Conservation (phyloP, 2,888 invertebrate genomes). For the Tethea ocularis region DNA sequence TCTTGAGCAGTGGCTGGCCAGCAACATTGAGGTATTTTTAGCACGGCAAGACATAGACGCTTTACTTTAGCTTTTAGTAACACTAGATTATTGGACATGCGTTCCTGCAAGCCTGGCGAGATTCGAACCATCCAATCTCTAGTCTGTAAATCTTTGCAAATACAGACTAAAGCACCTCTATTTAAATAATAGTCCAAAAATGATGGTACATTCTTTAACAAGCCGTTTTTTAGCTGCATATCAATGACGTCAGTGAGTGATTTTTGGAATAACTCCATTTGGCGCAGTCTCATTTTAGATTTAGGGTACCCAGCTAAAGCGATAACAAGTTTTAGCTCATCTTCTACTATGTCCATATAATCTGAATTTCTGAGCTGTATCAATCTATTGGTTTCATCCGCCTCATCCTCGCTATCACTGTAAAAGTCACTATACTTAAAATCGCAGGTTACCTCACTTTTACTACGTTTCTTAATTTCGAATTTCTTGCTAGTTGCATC, state of each 20-base stretch:
- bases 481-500: conserved; percentile 53
- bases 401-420: conserved; percentile 60
- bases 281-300: conserved; percentile 63
- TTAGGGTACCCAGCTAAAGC: conserved; percentile 71
- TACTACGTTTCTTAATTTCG: conserved; percentile 36
- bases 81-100: conserved; percentile 64
- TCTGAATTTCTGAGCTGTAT: conserved; percentile 65
- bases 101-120: conserved; percentile 68
- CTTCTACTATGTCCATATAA: conserved; percentile 68
- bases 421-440: conserved; percentile 63
- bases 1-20: conserved; percentile 70
- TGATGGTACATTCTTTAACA: conserved; percentile 58
- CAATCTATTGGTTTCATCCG: conserved; percentile 66
- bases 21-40: conserved; percentile 61
- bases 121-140: conserved; percentile 72
- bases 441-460: conserved; percentile 54
- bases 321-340: conserved; percentile 63
- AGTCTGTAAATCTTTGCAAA: conserved; percentile 67
- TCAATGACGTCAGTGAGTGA: conserved; percentile 64
- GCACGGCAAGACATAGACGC: conserved; percentile 63
- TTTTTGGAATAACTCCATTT: conserved; percentile 66
- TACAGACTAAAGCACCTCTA: conserved; percentile 70
- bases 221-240: conserved; percentile 68
- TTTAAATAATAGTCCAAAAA: conserved; percentile 73
- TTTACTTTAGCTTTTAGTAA: conserved; percentile 66